Conservation (phyloP, 2,888 invertebrate species). For the Drepanosiphum platanoidis region DNA sequence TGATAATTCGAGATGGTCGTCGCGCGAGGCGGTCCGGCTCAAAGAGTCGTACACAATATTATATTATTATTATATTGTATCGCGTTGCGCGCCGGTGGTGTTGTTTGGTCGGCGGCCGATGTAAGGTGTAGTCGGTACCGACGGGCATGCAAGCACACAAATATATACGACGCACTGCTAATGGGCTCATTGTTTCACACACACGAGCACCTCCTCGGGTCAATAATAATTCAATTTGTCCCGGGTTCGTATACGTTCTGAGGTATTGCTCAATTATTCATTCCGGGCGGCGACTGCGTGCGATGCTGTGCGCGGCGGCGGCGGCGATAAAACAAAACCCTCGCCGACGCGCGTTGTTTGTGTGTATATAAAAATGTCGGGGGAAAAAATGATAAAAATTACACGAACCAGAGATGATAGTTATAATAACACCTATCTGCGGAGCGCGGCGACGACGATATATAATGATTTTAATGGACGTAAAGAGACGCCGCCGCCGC, state of each 20-base stretch:
- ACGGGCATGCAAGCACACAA: slow-evolving; percentile 21
- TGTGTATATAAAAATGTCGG: background rate
- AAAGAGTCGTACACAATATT: slow-evolving; percentile 22
- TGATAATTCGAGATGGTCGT: slow-evolving; percentile 15
- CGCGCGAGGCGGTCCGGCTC: slow-evolving; percentile 41
- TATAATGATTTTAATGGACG: slow-evolving; percentile 39
- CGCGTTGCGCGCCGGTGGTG: too few species aligned
- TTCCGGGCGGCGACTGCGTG: slow-evolving; percentile 2
- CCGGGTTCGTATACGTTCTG: background rate
- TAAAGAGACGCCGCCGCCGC: slow-evolving; percentile 8
- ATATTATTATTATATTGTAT: too few species aligned
- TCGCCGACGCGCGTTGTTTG: background rate
- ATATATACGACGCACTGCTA: slow-evolving; percentile 12
- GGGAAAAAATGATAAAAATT: background rate
- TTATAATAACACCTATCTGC: background rate
- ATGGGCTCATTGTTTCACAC: slow-evolving; percentile 59
- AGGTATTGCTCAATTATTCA: slow-evolving; percentile 56
- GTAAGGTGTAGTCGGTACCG: slow-evolving; percentile 29
- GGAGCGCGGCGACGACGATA: background rate
- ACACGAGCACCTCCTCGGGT: slow-evolving; percentile 6
- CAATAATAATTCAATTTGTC: slow-evolving; percentile 58
- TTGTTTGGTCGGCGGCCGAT: too few species aligned
- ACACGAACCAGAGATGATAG: background rate
- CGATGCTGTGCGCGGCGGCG: background rate
- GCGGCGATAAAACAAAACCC: slow-evolving; percentile 11